Evolutionary conservation across 2,888 invertebrate species (phyloP).

Genomic region (Pristionchus japonicus): DNA sequence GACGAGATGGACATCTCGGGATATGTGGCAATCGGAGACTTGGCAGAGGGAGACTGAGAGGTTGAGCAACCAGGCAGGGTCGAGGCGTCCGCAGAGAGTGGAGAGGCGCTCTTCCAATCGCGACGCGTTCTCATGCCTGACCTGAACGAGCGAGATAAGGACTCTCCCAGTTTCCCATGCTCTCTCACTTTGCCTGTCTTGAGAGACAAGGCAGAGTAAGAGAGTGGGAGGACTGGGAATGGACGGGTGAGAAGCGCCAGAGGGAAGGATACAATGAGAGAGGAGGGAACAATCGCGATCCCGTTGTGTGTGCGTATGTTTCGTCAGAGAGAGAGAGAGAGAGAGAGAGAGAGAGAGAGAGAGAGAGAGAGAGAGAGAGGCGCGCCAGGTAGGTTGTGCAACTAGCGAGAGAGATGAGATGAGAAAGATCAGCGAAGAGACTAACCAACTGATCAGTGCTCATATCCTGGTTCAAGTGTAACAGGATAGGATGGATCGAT

Average conservation of each 20-base stretch:
- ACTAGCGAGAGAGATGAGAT: not conserved
- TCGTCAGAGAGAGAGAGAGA: conserved; percentile 17
- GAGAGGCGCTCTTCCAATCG: not conserved
- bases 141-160: too few species aligned
- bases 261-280: not conserved
- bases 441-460: not conserved
- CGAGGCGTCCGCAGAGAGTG: not conserved
- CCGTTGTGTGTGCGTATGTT: conserved; percentile 33
- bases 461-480: too few species aligned
- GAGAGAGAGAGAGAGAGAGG: not conserved
- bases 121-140: conserved; percentile 1
- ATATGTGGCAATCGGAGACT: not conserved
- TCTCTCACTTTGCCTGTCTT: too few species aligned
- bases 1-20: not conserved
- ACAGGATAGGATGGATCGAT: too few species aligned
- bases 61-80: not conserved
- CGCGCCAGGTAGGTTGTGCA: conserved; percentile 41
- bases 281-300: conserved; percentile 30
- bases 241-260: not conserved
- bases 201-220: too few species aligned
- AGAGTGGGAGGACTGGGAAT: too few species aligned
- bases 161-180: too few species aligned
- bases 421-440: not conserved
- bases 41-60: not conserved
- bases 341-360: not conserved